A percentile compares a stretch with the other conserved stretches of the same genome.
These are phyloP conservation scores for Menura novaehollandiae DNA, from an alignment of 2,113 vertebrate species.

Conservation along the genomic window DNA sequence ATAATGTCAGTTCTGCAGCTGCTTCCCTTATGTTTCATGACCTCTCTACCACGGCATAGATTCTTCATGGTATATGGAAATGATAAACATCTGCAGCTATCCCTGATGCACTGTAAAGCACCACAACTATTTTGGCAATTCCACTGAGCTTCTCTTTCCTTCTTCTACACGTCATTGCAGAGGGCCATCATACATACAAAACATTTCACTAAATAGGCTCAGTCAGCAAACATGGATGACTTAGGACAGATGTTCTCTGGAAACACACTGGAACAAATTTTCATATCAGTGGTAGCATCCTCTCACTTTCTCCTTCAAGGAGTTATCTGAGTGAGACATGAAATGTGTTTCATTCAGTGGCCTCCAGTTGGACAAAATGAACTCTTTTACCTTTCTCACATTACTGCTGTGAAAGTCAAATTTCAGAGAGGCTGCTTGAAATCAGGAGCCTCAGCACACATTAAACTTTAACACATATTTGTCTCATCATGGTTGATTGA, in stretches of 20 bases:
- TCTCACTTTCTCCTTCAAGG: neutral
- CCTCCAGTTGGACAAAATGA: neutral
- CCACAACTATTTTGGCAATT: neutral
- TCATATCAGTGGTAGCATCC: neutral
- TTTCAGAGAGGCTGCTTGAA: neutral
- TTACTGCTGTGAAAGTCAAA: neutral
- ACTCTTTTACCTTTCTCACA: neutral
- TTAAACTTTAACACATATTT: neutral
- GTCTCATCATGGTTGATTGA: neutral
- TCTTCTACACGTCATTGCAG: neutral
- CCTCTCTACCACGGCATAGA: neutral
- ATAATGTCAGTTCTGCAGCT: neutral
- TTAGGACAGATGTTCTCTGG: neutral
- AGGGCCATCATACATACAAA: neutral
- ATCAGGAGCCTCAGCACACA: neutral
- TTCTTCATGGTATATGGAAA: neutral
- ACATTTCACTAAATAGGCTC: neutral
- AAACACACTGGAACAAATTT: neutral
- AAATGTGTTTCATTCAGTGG: neutral
- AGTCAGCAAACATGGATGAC: neutral
- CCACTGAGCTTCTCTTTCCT: neutral
- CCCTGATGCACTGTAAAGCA: neutral
- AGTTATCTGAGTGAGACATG: neutral
- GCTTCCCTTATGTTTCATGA: neutral
- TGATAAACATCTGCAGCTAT: neutral